These are phyloP conservation scores for Porphyrio hochstetteri DNA, from an alignment of 2,113 vertebrate genomes.

Conservation along the genomic window DNA sequence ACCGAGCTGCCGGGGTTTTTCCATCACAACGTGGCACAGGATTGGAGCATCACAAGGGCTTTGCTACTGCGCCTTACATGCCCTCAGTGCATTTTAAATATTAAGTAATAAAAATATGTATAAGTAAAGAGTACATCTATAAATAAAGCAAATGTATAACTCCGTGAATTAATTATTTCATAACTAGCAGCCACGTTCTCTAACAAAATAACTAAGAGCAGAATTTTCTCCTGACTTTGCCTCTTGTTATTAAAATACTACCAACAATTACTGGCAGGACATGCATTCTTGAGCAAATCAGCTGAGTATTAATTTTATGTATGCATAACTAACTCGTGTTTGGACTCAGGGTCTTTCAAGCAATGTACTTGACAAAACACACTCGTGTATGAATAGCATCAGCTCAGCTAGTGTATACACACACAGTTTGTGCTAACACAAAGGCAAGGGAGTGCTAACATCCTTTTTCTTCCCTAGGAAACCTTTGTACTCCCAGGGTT, in stretches of 20 bases:
- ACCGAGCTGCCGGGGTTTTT: neutral
- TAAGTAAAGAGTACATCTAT: conserved; percentile 59
- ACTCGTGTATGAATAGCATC: neutral
- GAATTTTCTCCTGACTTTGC: conserved; percentile 47
- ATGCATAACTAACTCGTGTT: conserved; percentile 27
- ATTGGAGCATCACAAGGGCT: neutral
- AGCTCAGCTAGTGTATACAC: neutral
- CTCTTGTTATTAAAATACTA: conserved; percentile 42
- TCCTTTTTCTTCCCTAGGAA: neutral
- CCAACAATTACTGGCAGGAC: conserved; percentile 17
- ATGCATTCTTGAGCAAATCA: conserved; percentile 11
- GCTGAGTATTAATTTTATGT: conserved; percentile 35
- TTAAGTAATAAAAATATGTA: conserved; percentile 71
- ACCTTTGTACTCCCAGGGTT: neutral
- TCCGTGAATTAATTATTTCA: conserved; percentile 66
- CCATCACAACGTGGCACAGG: neutral
- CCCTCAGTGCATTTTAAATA: conserved; percentile 64
- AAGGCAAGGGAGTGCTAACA: neutral
- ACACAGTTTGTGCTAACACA: neutral
- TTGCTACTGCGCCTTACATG: neutral
- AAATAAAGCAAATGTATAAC: conserved; percentile 61
- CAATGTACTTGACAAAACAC: neutral
- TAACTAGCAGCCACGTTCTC: conserved; percentile 42
- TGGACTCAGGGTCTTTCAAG: conserved; percentile 11
- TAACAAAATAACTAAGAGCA: conserved; percentile 37